Conservation (phyloP, 2,797 vertebrate species). For the Lycodopsis pacificus region DNA sequence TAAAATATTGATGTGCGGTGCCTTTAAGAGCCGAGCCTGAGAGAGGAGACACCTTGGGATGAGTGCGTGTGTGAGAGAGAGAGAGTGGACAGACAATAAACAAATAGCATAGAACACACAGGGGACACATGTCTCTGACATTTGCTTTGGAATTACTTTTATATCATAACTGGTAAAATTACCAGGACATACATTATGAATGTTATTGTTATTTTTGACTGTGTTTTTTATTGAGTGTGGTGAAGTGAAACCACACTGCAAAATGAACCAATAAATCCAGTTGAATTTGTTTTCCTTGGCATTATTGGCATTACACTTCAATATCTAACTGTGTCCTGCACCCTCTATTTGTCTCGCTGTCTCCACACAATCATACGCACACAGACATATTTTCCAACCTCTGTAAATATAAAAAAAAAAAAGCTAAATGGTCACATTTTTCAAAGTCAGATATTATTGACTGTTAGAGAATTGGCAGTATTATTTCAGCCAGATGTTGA, state of each 20-base stretch:
- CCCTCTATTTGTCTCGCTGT: background rate
- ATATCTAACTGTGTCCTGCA: background rate
- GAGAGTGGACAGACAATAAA: slow-evolving; percentile 57
- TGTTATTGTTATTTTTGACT: background rate
- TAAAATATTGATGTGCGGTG: slow-evolving; percentile 53
- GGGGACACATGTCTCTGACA: slow-evolving; percentile 44
- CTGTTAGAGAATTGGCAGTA: background rate
- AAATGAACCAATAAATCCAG: background rate
- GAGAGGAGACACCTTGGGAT: slow-evolving; percentile 62
- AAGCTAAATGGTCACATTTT: background rate
- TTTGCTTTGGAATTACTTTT: slow-evolving; percentile 47
- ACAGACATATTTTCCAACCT: background rate
- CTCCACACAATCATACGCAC: background rate
- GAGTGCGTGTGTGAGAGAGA: slow-evolving; percentile 50
- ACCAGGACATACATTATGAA: background rate
- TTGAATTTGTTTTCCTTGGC: background rate
- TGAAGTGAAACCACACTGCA: background rate
- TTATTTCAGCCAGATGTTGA: background rate
- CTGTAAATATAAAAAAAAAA: background rate
- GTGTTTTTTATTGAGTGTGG: background rate
- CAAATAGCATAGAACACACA: slow-evolving; percentile 46
- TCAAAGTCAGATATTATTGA: background rate
- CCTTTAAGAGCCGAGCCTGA: slow-evolving; percentile 70
- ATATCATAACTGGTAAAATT: background rate
- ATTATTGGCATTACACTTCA: background rate